Percentiles rank a stretch among this genome's conserved stretches.
Conservation (phyloP, 2,113 vertebrate species). For the Microtus oregoni region DNA sequence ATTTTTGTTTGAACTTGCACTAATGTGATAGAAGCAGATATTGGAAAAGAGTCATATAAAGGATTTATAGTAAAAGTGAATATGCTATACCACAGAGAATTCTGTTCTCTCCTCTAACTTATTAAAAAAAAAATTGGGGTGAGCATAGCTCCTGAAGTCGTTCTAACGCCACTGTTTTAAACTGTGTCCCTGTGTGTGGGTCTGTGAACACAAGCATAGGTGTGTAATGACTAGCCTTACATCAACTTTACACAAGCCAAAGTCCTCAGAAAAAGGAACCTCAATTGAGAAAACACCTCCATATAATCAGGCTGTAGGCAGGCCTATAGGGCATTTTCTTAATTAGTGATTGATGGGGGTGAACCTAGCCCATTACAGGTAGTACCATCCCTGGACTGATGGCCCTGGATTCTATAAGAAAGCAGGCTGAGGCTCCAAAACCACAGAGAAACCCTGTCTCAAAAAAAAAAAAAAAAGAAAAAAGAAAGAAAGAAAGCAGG, state of each 20-base stretch:
- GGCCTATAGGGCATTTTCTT: background rate
- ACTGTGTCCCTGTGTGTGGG: background rate
- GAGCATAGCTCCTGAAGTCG: background rate
- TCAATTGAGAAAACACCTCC: background rate
- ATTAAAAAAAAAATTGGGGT: background rate
- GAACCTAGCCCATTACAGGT: background rate
- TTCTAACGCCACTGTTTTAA: background rate
- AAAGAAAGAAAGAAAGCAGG: background rate
- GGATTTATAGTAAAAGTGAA: background rate
- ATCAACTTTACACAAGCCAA: background rate
- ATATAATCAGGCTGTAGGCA: background rate
- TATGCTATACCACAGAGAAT: background rate
- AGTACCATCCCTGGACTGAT: background rate
- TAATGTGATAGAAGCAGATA: background rate
- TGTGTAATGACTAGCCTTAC: background rate
- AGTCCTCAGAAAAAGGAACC: background rate
- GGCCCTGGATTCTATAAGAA: background rate
- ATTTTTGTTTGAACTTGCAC: background rate
- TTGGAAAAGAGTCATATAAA: background rate
- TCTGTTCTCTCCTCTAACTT: background rate
- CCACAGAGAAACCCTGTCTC: too few species aligned
- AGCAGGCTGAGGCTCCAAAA: background rate
- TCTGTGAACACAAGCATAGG: background rate
- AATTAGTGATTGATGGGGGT: background rate
- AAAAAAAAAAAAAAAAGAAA: too few species aligned